Evolutionary conservation across 1,140 invertebrate genomes (phyloP).

Genomic region (Lucilia sericata): DNA sequence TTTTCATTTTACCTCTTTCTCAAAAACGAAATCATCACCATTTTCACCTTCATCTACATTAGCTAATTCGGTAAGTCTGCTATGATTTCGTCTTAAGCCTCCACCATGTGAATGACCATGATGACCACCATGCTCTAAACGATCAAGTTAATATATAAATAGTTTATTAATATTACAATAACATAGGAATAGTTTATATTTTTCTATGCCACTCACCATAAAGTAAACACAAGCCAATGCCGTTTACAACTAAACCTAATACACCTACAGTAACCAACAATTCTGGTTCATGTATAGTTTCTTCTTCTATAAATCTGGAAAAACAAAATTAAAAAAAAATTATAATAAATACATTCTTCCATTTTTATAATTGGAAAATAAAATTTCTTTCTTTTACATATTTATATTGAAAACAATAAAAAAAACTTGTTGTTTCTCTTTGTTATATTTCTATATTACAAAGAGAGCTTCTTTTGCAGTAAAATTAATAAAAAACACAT

Average conservation of each 20-base stretch:
- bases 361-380: too few relatives aligned
- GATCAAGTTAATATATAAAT: slow-evolving; percentile 10
- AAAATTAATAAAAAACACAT: too few relatives aligned
- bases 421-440: too few relatives aligned
- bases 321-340: too few relatives aligned
- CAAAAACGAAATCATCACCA: slow-evolving; percentile 68
- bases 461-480: too few relatives aligned
- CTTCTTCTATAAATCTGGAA: slow-evolving; percentile 80
- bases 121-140: slow-evolving; percentile 79
- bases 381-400: too few relatives aligned
- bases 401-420: too few relatives aligned
- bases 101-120: slow-evolving; percentile 83
- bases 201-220: slow-evolving; percentile 75
- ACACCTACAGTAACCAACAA: slow-evolving; percentile 82
- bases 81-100: slow-evolving; percentile 72
- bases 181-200: too few relatives aligned
- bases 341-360: too few relatives aligned
- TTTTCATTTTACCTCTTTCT: slow-evolving; percentile 52
- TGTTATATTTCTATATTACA: too few relatives aligned
- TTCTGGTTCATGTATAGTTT: slow-evolving; percentile 84
- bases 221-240: slow-evolving; percentile 85
- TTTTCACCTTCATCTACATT: slow-evolving; percentile 85
- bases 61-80: slow-evolving; percentile 68
- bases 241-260: slow-evolving; percentile 84
- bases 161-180: not conserved